phyloP scores from a whole-genome alignment of 2,797 vertebrate species.

The Hipposideros larvatus region DNA sequence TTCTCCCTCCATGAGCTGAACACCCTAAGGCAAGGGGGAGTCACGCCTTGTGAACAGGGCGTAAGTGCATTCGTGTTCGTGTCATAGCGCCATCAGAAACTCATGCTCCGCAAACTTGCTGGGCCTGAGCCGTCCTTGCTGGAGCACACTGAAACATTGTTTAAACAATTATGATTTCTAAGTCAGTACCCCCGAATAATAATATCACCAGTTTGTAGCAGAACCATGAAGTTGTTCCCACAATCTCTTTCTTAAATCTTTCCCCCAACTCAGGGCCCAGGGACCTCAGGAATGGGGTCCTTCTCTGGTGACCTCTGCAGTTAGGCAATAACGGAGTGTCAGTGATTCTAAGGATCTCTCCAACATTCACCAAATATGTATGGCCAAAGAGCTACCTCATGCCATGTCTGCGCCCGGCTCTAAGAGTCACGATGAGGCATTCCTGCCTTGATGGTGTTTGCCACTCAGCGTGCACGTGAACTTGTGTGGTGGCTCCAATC shows the following conservation, averaged over 20 bases:
- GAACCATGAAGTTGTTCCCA: background rate
- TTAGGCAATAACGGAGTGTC: accelerated
- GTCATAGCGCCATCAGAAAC: background rate
- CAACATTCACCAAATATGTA: no score
- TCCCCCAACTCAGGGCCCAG: no score
- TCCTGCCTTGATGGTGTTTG: accelerated
- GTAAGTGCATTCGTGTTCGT: accelerated
- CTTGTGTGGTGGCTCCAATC: accelerated
- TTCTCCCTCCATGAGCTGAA: background rate
- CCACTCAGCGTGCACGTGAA: accelerated
- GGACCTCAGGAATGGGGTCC: no score
- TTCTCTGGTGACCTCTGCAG: accelerated
- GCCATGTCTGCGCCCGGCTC: background rate
- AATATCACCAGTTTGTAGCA: background rate
- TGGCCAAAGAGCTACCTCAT: accelerated
- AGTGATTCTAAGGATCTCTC: accelerated
- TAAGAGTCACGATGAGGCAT: accelerated
- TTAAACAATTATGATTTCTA: background rate
- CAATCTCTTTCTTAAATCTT: background rate
- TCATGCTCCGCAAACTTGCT: accelerated
- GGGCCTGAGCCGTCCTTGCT: background rate
- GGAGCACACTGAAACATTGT: no score
- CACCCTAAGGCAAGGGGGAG: background rate
- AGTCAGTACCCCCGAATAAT: no score
- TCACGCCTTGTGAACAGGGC: accelerated